These are phyloP conservation scores for Lasiurus borealis DNA, from an alignment of 2,113 vertebrate genomes.

Conservation along the genomic window DNA sequence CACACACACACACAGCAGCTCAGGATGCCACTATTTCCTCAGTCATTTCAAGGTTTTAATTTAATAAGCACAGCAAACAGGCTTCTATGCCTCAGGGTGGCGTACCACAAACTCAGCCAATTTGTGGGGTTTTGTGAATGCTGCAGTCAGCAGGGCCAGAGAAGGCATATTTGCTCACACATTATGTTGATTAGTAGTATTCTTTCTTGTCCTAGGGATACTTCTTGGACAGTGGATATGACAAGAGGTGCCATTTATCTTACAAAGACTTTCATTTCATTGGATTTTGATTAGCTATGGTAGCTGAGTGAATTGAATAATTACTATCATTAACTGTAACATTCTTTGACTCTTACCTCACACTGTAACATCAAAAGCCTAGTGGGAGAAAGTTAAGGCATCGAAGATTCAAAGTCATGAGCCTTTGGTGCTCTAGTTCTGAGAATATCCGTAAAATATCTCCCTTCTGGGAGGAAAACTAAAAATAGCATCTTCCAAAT, in stretches of 20 bases:
- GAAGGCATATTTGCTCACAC: constrained; percentile 62
- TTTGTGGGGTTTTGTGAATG: constrained; percentile 55
- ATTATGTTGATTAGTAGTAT: constrained; percentile 32
- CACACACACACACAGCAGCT: not conserved
- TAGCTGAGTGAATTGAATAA: constrained; percentile 23
- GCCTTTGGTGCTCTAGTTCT: not conserved
- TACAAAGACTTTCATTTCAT: constrained; percentile 23
- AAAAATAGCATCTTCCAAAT: constrained; percentile 57
- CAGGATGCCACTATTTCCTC: constrained; percentile 24
- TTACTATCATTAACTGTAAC: constrained; percentile 17
- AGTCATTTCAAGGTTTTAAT: constrained; percentile 61
- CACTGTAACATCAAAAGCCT: constrained; percentile 8
- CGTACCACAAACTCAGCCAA: constrained; percentile 64
- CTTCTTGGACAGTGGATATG: not conserved
- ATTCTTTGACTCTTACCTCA: not conserved
- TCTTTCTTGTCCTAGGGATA: not conserved
- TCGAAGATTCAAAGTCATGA: constrained; percentile 55
- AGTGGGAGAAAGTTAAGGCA: not conserved
- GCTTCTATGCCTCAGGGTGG: constrained; percentile 60
- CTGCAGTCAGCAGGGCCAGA: constrained; percentile 59
- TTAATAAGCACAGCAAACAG: constrained; percentile 75
- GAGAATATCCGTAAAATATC: constrained; percentile 23
- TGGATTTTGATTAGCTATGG: not conserved
- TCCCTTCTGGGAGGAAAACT: constrained; percentile 28
- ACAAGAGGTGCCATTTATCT: constrained; percentile 19